Evolutionary conservation across 2,113 vertebrate species (phyloP).

Genomic region (Tringa solitaria): DNA sequence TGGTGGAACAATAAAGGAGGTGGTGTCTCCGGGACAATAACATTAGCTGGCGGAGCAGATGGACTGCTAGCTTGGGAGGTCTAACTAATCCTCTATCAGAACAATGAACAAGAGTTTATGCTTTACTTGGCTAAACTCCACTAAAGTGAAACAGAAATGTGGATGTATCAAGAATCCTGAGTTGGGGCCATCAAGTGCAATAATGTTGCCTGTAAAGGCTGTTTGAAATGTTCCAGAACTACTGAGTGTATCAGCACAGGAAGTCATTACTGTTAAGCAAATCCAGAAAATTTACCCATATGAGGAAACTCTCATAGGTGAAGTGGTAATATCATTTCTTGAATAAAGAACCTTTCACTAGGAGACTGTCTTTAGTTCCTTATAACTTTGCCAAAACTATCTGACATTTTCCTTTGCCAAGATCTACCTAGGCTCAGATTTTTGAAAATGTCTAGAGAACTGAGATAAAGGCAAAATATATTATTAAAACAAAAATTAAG

Average conservation of each 20-base stretch:
- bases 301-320: neutral
- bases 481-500: neutral
- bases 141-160: neutral
- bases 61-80: slow-evolving; percentile 51
- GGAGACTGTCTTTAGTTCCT: neutral
- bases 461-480: neutral
- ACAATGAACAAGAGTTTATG: slow-evolving; percentile 44
- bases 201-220: neutral
- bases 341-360: neutral
- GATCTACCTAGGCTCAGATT: neutral
- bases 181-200: neutral
- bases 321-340: neutral
- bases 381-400: neutral
- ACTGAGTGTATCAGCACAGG: neutral
- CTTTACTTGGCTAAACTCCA: neutral
- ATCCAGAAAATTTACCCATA: neutral
- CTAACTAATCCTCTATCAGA: slow-evolving; percentile 36
- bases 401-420: slow-evolving; percentile 3
- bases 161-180: neutral
- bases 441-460: neutral
- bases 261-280: neutral
- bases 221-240: neutral
- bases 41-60: slow-evolving; percentile 56
- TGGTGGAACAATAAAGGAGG: slow-evolving; percentile 44
- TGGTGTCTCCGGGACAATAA: slow-evolving; percentile 53